Evolutionary conservation across 2,888 invertebrate genomes (phyloP).

Genomic region (Melanostoma scalare): DNA sequence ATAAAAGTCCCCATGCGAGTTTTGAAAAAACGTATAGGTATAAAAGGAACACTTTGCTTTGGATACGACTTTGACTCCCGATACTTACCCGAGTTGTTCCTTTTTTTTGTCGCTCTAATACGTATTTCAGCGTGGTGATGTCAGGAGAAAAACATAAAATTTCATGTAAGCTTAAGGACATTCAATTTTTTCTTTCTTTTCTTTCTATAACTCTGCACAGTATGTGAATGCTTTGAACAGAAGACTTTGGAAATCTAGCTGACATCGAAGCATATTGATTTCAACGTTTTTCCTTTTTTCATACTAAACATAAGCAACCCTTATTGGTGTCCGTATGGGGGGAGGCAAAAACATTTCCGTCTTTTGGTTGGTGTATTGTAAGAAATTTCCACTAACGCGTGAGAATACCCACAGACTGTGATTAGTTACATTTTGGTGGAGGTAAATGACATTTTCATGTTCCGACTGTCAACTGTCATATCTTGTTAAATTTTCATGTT

Average conservation of each 20-base stretch:
- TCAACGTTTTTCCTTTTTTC: constrained; percentile 24
- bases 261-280: constrained; percentile 35
- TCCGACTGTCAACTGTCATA: constrained; percentile 3
- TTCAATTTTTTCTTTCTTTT: background rate
- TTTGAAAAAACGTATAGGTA: background rate
- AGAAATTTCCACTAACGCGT: constrained; percentile 32
- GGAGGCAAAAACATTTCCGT: background rate
- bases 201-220: constrained; percentile 47
- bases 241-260: constrained; percentile 13
- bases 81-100: background rate
- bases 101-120: background rate
- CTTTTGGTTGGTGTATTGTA: background rate
- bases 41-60: constrained; percentile 10
- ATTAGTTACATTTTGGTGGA: constrained; percentile 26
- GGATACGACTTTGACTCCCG: constrained; percentile 7
- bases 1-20: constrained; percentile 12
- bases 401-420: constrained; percentile 56
- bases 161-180: constrained; percentile 50
- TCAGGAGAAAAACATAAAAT: constrained; percentile 52
- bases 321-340: background rate
- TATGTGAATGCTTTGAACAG: constrained; percentile 40
- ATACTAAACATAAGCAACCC: constrained; percentile 5
- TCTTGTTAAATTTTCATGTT: constrained; percentile 54
- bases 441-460: constrained; percentile 54
- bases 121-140: constrained; percentile 17